Conservation (phyloP, 2,888 invertebrate genomes). For the Rotaria sp. region DNA sequence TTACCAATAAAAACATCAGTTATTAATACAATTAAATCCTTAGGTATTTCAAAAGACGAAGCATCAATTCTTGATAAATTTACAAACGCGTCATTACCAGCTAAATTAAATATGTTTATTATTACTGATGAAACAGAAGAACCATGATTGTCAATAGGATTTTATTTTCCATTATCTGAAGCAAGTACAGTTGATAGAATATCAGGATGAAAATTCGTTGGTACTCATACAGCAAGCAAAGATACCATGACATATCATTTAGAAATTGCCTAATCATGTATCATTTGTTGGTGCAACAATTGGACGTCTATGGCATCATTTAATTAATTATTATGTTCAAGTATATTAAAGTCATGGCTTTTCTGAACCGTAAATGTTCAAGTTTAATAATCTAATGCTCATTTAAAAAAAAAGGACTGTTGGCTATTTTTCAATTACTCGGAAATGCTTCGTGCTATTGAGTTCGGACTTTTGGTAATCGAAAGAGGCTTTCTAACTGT, state of each 20-base stretch:
- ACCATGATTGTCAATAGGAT: neutral
- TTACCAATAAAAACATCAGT: neutral
- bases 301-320: neutral
- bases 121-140: neutral
- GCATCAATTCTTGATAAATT: neutral
- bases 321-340: neutral
- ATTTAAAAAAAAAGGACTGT: too few species aligned
- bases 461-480: too few species aligned
- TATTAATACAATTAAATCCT: neutral
- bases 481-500: too few species aligned
- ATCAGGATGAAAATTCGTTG: neutral
- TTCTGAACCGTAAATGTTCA: too few species aligned
- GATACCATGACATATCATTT: neutral
- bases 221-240: neutral
- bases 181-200: neutral
- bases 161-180: neutral
- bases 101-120: neutral
- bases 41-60: neutral
- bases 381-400: too few species aligned
- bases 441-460: too few species aligned
- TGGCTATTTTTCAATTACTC: too few species aligned
- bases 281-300: neutral
- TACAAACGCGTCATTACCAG: neutral
- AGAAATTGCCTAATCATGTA: neutral
- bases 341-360: neutral